A percentile compares a stretch with the other conserved stretches of the same genome.
phyloP scores from a whole-genome alignment of 2,888 invertebrate species.

The Hydroisotoma schaefferi region DNA sequence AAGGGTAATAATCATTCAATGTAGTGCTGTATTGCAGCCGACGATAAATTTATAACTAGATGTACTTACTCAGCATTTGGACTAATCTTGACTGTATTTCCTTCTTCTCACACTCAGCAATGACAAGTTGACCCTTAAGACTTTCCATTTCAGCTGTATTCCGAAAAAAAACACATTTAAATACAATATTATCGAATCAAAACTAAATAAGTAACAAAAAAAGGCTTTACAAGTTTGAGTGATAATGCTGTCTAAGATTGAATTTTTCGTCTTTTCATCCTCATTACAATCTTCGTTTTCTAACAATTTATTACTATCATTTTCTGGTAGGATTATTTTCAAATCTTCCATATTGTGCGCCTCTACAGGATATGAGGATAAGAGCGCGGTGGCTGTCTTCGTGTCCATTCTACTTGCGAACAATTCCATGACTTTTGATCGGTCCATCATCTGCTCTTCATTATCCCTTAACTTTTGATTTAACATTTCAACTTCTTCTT shows the following conservation, averaged over 20 bases:
- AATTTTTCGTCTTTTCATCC: constrained; percentile 1
- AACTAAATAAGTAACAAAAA: no score
- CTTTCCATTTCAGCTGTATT: constrained; percentile 40
- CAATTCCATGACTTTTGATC: constrained; percentile 52
- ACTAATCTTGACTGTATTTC: constrained; percentile 53
- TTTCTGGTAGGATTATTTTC: constrained; percentile 15
- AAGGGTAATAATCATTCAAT: background rate
- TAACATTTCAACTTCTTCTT: constrained; percentile 57
- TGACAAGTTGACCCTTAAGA: constrained; percentile 51
- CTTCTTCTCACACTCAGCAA: constrained; percentile 52
- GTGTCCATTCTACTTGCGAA: constrained; percentile 41
- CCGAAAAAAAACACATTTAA: no score
- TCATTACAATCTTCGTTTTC: constrained; percentile 14
- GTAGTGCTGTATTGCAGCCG: background rate
- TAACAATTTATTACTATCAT: constrained; percentile 9
- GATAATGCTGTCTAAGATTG: background rate
- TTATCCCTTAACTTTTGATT: constrained; percentile 58
- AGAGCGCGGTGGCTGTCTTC: constrained; percentile 37
- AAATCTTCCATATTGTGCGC: constrained; percentile 36
- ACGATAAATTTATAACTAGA: no score
- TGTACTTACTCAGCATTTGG: constrained; percentile 52
- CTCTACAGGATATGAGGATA: constrained; percentile 31
- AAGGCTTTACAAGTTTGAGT: background rate
- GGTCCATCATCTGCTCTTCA: constrained; percentile 55
- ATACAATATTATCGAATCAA: no score